Conservation (phyloP, 2,888 invertebrate genomes). For the Sinotaia quadrata region DNA sequence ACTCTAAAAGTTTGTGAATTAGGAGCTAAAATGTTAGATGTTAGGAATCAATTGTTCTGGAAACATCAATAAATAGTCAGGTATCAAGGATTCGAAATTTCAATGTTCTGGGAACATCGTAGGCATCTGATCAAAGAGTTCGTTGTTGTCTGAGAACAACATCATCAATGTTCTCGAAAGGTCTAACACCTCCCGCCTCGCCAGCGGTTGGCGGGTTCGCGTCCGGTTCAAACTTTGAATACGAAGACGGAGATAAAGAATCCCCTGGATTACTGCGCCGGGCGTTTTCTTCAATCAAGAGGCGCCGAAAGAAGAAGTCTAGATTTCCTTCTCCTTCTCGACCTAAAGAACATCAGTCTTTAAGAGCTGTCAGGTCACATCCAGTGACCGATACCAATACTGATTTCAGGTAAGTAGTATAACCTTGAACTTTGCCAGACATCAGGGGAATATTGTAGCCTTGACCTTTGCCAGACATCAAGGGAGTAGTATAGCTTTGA, state of each 20-base stretch:
- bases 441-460: too few relatives aligned
- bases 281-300: slow-evolving; percentile 46
- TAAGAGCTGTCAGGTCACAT: slow-evolving; percentile 22
- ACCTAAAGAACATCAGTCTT: slow-evolving; percentile 24
- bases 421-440: too few relatives aligned
- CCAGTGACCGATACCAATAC: slow-evolving; percentile 4
- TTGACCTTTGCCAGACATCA: too few relatives aligned
- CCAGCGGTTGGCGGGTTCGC: slow-evolving; percentile 18
- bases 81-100: too few relatives aligned
- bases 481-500: too few relatives aligned
- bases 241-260: slow-evolving; percentile 32
- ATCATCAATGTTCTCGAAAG: not conserved
- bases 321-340: slow-evolving; percentile 19
- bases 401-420: slow-evolving; percentile 18
- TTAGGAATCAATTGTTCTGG: too few relatives aligned
- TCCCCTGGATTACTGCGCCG: slow-evolving; percentile 42
- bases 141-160: too few relatives aligned
- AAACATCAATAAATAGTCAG: too few relatives aligned
- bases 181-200: slow-evolving; percentile 20
- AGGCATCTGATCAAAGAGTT: too few relatives aligned
- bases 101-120: too few relatives aligned
- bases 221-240: slow-evolving; percentile 14
- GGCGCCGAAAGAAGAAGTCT: slow-evolving; percentile 31
- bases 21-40: not conserved
- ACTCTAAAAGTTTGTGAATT: not conserved